Base-by-base conservation (phyloP, 2,888 invertebrate genomes). In the Drosophila yooni region DNA sequence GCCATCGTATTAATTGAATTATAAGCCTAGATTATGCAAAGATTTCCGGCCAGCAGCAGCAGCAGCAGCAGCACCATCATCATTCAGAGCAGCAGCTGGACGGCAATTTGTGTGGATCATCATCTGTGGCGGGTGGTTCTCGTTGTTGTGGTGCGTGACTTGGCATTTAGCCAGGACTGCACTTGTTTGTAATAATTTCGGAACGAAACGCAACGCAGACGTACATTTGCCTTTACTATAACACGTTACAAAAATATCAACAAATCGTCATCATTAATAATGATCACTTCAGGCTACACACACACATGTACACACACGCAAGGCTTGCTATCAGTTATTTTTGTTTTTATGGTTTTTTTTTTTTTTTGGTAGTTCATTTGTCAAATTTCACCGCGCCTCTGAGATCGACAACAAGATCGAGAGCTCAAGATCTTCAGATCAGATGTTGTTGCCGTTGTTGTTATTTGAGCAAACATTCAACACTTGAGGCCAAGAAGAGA, bases 251-350 rank as follows among this genome's bases (percentile, higher is more conserved):
- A 90, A 92, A 92, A 92, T 91, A 92, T 92, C 92, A 92, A 92
- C 92, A 92, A 92, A 92, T 92, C 92, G 92, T 91, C 92, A 92
- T 92, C 92, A 92, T 92, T 92, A 92, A 92, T 92, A 92, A 92
- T 90, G 91, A 92, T 92, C 92, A 91, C 89, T 89, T 85, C 74
- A 70, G 76, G 82, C 87, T 48, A 75, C 60, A 70, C 63, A 59
- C 51, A 54, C 21, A 60, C 50, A 25, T 40, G 4, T 10, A 10
- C 18, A 56, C 36, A 13, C 57, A 57, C 46, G 25, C 56, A 66
- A 27, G 29, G 63, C 66, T 61, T 71, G 70, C 76, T 77, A 79
- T 77, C 70, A 67, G 67, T 65, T 63, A 48, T 60, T 40, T 53
- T 43, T 51, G 36, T 36, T 46, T 46, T 4, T 46, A 15, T 7